Conservation (phyloP, 1,140 invertebrate genomes). For the Drosophila subpulchrella region DNA sequence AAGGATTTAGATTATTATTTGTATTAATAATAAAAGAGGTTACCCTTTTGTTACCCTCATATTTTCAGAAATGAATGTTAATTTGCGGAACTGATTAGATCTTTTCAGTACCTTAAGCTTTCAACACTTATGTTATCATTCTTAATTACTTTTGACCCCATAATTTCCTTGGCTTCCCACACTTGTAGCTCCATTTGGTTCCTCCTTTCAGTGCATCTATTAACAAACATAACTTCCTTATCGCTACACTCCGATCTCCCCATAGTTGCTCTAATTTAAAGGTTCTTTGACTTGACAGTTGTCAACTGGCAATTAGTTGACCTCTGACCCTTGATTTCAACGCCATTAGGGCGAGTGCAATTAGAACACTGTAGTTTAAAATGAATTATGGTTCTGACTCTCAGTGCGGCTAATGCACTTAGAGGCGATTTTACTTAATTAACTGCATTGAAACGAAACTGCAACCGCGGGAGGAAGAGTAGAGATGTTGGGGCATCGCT, state of each 20-base stretch:
- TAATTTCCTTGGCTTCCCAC: slow-evolving; percentile 2
- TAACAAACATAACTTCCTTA: slow-evolving; percentile 36
- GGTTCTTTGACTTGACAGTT: slow-evolving; percentile 69
- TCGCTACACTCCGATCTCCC: slow-evolving; percentile 16
- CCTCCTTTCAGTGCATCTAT: slow-evolving; percentile 11
- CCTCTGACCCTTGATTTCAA: slow-evolving; percentile 55
- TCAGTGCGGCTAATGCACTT: slow-evolving; percentile 40
- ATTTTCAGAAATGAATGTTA: background rate
- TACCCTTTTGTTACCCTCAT: background rate
- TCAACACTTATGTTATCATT: background rate
- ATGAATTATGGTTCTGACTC: slow-evolving; percentile 33
- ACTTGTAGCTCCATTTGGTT: slow-evolving; percentile 9
- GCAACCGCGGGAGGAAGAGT: slow-evolving; percentile 16
- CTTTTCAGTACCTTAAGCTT: background rate
- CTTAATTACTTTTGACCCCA: background rate
- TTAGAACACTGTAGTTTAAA: slow-evolving; percentile 24
- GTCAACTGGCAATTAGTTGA: slow-evolving; percentile 71
- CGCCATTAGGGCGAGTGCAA: slow-evolving; percentile 12
- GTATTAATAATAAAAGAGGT: no score
- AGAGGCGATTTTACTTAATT: slow-evolving; percentile 58
- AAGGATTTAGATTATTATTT: no score
- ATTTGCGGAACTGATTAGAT: background rate
- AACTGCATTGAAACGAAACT: slow-evolving; percentile 56
- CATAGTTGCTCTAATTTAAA: slow-evolving; percentile 53
- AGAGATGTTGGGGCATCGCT: slow-evolving; percentile 10